These are phyloP conservation scores for Drosophila nikananu DNA, from an alignment of 1,140 invertebrate species.

Conservation along the genomic window DNA sequence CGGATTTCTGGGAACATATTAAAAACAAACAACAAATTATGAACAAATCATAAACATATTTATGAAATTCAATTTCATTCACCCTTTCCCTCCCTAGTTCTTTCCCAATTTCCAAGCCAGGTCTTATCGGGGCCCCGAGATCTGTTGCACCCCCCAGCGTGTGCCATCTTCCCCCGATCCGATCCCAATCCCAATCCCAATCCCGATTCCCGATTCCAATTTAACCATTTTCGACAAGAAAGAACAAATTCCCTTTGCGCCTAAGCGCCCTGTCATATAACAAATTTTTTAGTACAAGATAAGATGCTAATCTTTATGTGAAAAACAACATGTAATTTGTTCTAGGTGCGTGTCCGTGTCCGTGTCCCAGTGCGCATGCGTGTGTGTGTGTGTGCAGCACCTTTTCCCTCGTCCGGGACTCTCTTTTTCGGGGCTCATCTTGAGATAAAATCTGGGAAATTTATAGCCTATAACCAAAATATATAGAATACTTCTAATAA, in stretches of 20 bases:
- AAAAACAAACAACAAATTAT: constrained; percentile 75
- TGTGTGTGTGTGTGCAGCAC: constrained; percentile 47
- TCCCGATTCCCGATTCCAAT: constrained; percentile 36
- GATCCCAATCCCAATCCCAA: constrained; percentile 15
- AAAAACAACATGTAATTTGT: constrained; percentile 84
- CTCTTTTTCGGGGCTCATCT: constrained; percentile 63
- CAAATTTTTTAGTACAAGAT: constrained; percentile 80
- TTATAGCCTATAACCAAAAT: constrained; percentile 80
- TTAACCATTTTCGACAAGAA: constrained; percentile 41
- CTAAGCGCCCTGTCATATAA: constrained; percentile 77
- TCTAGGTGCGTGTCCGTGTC: constrained; percentile 38
- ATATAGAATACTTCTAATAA: constrained; percentile 84
- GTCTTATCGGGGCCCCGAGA: constrained; percentile 62
- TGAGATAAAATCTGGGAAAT: constrained; percentile 81
- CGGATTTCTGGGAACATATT: constrained; percentile 59
- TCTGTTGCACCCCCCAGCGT: constrained; percentile 77
- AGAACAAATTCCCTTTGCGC: constrained; percentile 68
- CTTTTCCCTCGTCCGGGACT: constrained; percentile 25
- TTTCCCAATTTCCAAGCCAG: constrained; percentile 31
- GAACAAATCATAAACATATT: constrained; percentile 79
- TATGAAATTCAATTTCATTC: constrained; percentile 76
- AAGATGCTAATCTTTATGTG: constrained; percentile 83
- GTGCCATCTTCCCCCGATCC: constrained; percentile 64
- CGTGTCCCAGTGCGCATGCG: constrained; percentile 24
- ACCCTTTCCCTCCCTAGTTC: constrained; percentile 39